Evolutionary conservation across 92 coral and sea anemone genomes (phyloP).

Genomic region (Parazoanthus swiftii): DNA sequence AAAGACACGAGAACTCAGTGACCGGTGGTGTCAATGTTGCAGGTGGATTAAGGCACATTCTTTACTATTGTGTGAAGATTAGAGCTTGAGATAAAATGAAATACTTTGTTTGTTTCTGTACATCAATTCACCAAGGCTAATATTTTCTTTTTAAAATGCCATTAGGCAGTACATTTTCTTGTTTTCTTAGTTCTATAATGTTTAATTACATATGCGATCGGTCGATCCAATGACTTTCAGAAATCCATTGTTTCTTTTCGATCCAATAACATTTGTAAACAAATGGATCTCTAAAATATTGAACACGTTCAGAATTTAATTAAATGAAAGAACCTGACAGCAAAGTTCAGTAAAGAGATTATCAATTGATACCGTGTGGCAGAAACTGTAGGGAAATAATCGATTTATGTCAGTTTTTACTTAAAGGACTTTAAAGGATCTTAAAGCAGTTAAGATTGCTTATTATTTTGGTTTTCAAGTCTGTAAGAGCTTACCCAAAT

Average conservation of each 20-base stretch:
- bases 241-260: not conserved
- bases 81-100: too few relatives aligned
- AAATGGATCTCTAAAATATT: not conserved
- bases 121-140: not conserved
- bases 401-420: not conserved
- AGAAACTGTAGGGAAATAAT: not conserved
- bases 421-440: not conserved
- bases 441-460: not conserved
- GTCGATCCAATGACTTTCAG: conserved; percentile 1
- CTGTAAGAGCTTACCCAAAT: not conserved
- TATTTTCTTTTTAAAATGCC: not conserved
- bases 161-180: not conserved
- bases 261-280: conserved; percentile 4
- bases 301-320: conserved; percentile 14
- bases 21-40: too few relatives aligned
- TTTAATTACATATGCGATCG: conserved; percentile 4
- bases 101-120: not conserved
- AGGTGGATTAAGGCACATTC: not conserved
- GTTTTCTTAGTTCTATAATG: not conserved
- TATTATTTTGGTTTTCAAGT: conserved; percentile 13
- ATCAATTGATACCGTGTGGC: not conserved
- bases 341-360: not conserved
- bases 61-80: not conserved
- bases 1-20: too few relatives aligned
- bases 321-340: conserved; percentile 9